Percentiles rank a stretch among this genome's conserved stretches.
These are phyloP conservation scores for Atherix ibis DNA, from an alignment of 2,888 invertebrate genomes.

Conservation along the genomic window DNA sequence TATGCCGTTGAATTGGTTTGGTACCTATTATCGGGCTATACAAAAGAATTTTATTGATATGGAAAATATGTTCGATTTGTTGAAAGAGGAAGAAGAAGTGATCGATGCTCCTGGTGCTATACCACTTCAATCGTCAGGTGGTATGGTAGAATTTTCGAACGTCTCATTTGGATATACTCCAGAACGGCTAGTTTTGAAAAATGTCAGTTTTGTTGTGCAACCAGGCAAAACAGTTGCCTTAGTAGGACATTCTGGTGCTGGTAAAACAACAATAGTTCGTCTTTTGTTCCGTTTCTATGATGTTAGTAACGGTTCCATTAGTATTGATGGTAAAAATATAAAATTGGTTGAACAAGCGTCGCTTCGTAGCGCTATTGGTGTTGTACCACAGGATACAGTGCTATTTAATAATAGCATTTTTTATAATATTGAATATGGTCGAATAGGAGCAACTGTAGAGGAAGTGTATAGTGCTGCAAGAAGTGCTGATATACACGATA, in stretches of 20 bases:
- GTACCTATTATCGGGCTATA: constrained; percentile 93
- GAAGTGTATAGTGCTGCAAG: constrained; percentile 81
- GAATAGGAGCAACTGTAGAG: constrained; percentile 55
- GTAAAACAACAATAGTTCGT: constrained; percentile 92
- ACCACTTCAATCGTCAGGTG: constrained; percentile 41
- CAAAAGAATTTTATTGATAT: constrained; percentile 97
- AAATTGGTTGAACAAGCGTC: constrained; percentile 71
- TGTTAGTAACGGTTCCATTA: constrained; percentile 69
- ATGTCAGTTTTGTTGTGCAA: constrained; percentile 62
- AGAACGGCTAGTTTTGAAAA: constrained; percentile 57
- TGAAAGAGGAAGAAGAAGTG: constrained; percentile 76
- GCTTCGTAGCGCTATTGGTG: constrained; percentile 69
- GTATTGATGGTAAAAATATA: constrained; percentile 81
- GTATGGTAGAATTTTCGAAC: constrained; percentile 73
- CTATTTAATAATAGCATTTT: constrained; percentile 84
- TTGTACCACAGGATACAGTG: constrained; percentile 95
- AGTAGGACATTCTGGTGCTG: constrained; percentile 79
- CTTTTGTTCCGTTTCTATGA: constrained; percentile 94
- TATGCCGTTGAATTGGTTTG: constrained; percentile 93
- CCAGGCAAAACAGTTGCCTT: constrained; percentile 75
- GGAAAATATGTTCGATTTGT: constrained; percentile 98
- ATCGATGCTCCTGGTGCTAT: constrained; percentile 67
- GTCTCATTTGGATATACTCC: constrained; percentile 80
- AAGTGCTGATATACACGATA: constrained; percentile 86
- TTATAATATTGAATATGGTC: constrained; percentile 92